Evolutionary conservation across 2,888 invertebrate genomes (phyloP).

Genomic region (Matsumyia berberina): DNA sequence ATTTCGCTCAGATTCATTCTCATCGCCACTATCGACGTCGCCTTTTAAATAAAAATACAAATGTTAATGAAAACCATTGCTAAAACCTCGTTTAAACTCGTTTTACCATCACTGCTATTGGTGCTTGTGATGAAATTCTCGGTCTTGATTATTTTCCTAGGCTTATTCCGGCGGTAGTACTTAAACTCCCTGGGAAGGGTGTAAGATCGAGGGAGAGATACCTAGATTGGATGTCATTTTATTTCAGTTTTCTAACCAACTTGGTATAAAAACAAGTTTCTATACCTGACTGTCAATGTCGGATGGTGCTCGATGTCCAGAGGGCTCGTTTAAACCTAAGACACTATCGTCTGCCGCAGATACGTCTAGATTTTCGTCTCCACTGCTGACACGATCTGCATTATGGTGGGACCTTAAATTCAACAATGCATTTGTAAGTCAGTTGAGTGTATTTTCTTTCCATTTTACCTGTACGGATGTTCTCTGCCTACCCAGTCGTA

Average conservation of each 20-base stretch:
- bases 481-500: constrained; percentile 85
- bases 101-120: constrained; percentile 92
- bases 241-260: background rate
- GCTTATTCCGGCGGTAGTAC: constrained; percentile 88
- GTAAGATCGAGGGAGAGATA: constrained; percentile 93
- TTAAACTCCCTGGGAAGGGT: constrained; percentile 94
- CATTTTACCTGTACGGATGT: constrained; percentile 66
- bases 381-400: constrained; percentile 76
- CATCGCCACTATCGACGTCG: constrained; percentile 93
- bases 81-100: background rate
- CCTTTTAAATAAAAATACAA: constrained; percentile 84
- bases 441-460: no score
- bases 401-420: constrained; percentile 51
- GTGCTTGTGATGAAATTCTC: constrained; percentile 91
- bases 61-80: background rate
- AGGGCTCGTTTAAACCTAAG: constrained; percentile 74
- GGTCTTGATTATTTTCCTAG: constrained; percentile 86
- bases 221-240: constrained; percentile 84
- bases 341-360: constrained; percentile 78
- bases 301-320: constrained; percentile 84
- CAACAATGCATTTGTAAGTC: background rate
- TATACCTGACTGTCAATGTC: constrained; percentile 91
- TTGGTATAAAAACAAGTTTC: background rate
- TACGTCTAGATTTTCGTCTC: constrained; percentile 78
- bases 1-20: constrained; percentile 87